Percentiles rank a stretch among this genome's conserved stretches.
Conservation (phyloP, 1,140 invertebrate species). For the Drosophila baimaii region DNA sequence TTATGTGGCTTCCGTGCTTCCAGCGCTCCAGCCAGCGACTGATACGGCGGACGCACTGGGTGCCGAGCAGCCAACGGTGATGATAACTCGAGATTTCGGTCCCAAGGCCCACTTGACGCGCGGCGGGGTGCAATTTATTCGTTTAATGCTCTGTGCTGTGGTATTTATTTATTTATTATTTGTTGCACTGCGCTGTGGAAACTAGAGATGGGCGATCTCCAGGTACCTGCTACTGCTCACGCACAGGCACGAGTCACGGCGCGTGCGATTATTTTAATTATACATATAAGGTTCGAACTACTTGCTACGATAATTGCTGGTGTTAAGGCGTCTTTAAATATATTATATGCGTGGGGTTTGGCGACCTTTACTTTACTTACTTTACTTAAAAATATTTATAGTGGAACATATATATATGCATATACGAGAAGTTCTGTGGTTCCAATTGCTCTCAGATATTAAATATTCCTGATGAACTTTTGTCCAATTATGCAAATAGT, state of each 20-base stretch:
- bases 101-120: slow-evolving; percentile 30
- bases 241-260: not conserved
- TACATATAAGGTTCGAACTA: no score
- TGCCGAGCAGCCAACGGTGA: slow-evolving; percentile 15
- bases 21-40: slow-evolving; percentile 38
- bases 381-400: not conserved
- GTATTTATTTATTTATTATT: slow-evolving; percentile 53
- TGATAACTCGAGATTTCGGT: slow-evolving; percentile 23
- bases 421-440: no score
- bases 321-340: no score
- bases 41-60: slow-evolving; percentile 13
- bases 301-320: not conserved
- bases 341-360: no score
- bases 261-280: not conserved
- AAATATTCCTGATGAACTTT: no score
- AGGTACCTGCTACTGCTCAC: not conserved
- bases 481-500: no score
- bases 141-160: slow-evolving; percentile 29
- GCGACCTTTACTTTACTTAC: no score
- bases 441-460: no score
- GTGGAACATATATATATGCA: not conserved
- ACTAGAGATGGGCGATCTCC: slow-evolving; percentile 13
- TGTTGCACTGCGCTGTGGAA: slow-evolving; percentile 35
- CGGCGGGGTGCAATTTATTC: slow-evolving; percentile 61
- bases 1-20: slow-evolving; percentile 67